Evolutionary conservation across 2,888 invertebrate species (phyloP), one percentile per base, ranked within the genome.

Genomic region (Proisotoma minuta): DNA sequence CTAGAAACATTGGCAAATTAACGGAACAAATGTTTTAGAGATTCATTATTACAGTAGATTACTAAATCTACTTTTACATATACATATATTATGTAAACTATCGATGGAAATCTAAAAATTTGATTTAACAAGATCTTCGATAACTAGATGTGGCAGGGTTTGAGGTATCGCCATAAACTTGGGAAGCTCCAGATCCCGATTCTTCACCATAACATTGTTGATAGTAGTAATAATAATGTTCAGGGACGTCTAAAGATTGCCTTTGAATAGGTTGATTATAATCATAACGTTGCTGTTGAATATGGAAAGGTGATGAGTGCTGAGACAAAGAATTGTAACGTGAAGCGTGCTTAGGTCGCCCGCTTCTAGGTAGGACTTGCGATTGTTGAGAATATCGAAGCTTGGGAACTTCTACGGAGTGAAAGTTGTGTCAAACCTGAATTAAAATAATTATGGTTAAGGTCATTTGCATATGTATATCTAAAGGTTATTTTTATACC

Each of bases 401-500:
- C 62, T 69, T 63, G 52, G 60, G 57, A 57, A 59, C 62, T 50
- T 52, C 52, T 52, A 52, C 52, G 52, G 70, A 54, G 47, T 70
- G 59, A 28, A 66, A 61, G 51, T 65, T 62, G 60, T 68, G 72
- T 71, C 72, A 65, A 54, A 62, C 34, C 34, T 34, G 34, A 34
- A 34, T 10, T 10, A 34, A 15, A 48, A 48, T 48, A 8, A 15
- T 20, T 18, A 10, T 20, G n/a, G n/a, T 48, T 12, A 15, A 15
- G 48, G n/a, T 20, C 5, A 8, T 12, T 18, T 48, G n/a, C 48
- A 12, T 12, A 18, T 20, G 48, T 18, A 18, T 15, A 18, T 48
- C 8, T 12, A 18, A 15, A 20, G 22, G 18, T 77, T 76, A 92
- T 81, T 92, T 34, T 34, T 15, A 10, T 15, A 34, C 92, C 92